Base-by-base conservation (phyloP, 2,888 invertebrate genomes). In the Drosophila nigricruria region DNA sequence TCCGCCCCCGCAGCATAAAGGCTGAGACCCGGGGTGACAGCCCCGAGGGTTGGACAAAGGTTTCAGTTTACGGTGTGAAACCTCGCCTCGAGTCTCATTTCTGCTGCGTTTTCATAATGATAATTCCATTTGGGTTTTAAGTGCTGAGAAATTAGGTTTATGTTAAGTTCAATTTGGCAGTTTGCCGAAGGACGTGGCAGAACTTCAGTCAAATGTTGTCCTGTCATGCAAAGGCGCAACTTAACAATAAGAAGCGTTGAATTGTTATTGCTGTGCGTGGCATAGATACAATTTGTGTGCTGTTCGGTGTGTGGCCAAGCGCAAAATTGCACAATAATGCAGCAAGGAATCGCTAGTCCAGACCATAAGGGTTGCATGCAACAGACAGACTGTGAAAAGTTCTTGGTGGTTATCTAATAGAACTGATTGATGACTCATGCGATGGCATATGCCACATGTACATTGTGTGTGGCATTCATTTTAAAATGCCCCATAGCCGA, bases 111-210 rank as follows among this genome's bases (percentile, higher is more conserved):
- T 72, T 71, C 77, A 81, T 76, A 73, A 83, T 82, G 74, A 84
- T 83, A 83, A 86, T 84, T 86, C 70, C 72, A 84, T 82, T 83
- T 75, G 59, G 49, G 66, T 68, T 69, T 79, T 83, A 84, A 84
- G 86, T 84, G 86, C 86, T 82, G 70, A 61, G 82, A 84, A 86
- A 84, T 84, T 86, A 82, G 86, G 74, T 86, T 84, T 70, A 82
- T 84, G 82, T 82, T 83, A 73, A 82, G 86, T 85, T 86, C 72
- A 82, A 83, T 85, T 86, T 82, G 76, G 76, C 70, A 83, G 80
- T 78, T 72, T 67, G 81, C 72, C 78, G 76, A 76, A 50, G 50
- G 25, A 36, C 32, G 40, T 20, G 16, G 47, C 16, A 18, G 47
- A 16, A 27, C 20, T 56, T 27, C 18, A 38, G 12, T 12, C 38